Base-by-base conservation (phyloP, 2,797 vertebrate species). In the Pseudopleuronectes americanus region DNA sequence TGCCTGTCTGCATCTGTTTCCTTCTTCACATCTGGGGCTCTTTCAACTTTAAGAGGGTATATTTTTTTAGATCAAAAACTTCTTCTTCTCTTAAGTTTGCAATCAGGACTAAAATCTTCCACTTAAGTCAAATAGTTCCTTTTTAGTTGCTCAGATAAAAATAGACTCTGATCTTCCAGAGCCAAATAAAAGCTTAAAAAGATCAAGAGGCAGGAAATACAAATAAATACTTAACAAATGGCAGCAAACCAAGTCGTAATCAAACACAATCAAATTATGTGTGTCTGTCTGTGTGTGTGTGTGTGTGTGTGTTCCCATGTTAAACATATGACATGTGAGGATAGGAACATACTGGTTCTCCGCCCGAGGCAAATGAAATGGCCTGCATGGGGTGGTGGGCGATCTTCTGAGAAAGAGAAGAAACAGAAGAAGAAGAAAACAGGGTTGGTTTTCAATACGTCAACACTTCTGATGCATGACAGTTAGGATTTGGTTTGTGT, bases 281-380 rank as follows among this genome's bases (percentile, higher is more conserved):
- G 62, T 61, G 3, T 60, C 33, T 64, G 14, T 59, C 51, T 58
- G 47, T 47, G 21, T 24, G 19, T 45, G 17, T 43, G n/a, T 59
- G 33, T 19, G 47, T 43, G 8, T 78, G 63, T 77, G 57, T 80
- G 55, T 72, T 54, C 68, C 33, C 56, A 62, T 63, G 53, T 48
- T 54, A 69, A 61, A 53, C 28, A 36, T 74, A 41, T 43, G 17
- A 51, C 31, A 47, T 74, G 41, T 31, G 19, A 69, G 57, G 61
- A 53, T 19, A 47, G 54, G 69, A 93, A 97, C 96, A 85, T 95
- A 98, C 97, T 66, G 95, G 95, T 87, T 97, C 96, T 84, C 97
- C 97, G 92, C 97, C 97, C 43, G 97, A 98, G 73, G 96, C 97
- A 89, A 98, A 98, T n/a, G 97, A 98, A 91, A 98, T 97, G 84